Evolutionary conservation across 2,888 invertebrate genomes (phyloP).

Genomic region (Plagodis dolabraria): DNA sequence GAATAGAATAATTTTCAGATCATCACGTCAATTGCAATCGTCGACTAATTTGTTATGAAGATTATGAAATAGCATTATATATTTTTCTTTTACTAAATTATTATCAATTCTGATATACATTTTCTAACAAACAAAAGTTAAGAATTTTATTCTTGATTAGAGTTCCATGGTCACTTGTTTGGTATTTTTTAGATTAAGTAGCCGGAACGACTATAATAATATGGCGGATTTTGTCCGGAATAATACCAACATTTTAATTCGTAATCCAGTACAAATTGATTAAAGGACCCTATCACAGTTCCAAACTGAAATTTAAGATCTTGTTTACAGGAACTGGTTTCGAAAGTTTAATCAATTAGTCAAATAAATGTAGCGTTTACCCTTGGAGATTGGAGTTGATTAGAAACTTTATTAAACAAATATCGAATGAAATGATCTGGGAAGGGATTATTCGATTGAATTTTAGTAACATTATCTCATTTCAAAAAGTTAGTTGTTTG

Average conservation of each 20-base stretch:
- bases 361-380: conserved; percentile 37
- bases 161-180: too few relatives aligned
- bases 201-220: background rate
- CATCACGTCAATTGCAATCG: too few relatives aligned
- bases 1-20: too few relatives aligned
- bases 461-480: too few relatives aligned
- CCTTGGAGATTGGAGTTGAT: conserved; percentile 27
- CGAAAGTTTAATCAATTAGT: conserved; percentile 37
- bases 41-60: too few relatives aligned
- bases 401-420: conserved; percentile 29
- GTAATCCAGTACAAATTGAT: conserved; percentile 41
- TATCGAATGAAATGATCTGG: conserved; percentile 18
- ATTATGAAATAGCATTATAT: too few relatives aligned
- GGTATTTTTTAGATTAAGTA: background rate
- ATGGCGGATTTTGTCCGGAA: background rate
- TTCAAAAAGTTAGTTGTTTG: too few relatives aligned
- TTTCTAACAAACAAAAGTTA: too few relatives aligned
- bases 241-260: conserved; percentile 7
- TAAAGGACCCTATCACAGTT: conserved; percentile 34
- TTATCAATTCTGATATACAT: too few relatives aligned
- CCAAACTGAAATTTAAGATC: conserved; percentile 37
- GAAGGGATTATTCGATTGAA: background rate
- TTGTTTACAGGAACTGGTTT: conserved; percentile 33
- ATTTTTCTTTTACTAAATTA: too few relatives aligned
- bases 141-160: too few relatives aligned